These are phyloP conservation scores for Hypomecis punctinalis DNA, from an alignment of 2,888 invertebrate genomes.

Conservation along the genomic window DNA sequence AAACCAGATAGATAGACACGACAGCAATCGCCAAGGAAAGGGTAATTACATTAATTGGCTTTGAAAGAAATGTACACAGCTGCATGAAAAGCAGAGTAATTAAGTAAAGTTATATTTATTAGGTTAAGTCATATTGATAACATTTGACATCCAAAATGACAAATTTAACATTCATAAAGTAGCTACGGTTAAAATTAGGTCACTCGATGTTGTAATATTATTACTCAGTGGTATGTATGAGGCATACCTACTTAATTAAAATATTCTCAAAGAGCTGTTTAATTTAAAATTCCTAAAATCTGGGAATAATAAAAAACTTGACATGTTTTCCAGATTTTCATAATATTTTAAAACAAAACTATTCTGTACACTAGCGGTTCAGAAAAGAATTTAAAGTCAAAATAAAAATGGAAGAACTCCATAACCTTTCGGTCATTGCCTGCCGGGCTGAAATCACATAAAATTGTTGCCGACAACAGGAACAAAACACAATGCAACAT, in stretches of 20 bases:
- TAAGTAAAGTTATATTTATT: background rate
- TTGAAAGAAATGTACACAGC: too few species aligned
- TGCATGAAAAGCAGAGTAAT: too few species aligned
- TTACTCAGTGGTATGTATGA: background rate
- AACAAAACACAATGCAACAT: slow-evolving; percentile 53
- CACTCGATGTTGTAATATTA: background rate
- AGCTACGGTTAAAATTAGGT: slow-evolving; percentile 2
- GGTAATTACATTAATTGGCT: too few species aligned
- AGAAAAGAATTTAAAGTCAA: slow-evolving; percentile 41
- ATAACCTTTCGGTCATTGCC: slow-evolving; percentile 54
- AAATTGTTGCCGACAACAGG: slow-evolving; percentile 57
- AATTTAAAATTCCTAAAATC: too few species aligned
- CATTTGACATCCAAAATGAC: slow-evolving; percentile 11
- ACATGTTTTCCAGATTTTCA: background rate
- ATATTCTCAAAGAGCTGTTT: too few species aligned
- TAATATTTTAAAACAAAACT: background rate
- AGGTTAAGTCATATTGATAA: background rate
- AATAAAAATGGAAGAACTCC: slow-evolving; percentile 55
- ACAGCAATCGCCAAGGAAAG: too few species aligned
- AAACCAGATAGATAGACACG: too few species aligned
- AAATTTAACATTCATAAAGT: background rate
- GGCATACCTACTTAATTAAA: background rate
- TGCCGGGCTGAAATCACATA: slow-evolving; percentile 59
- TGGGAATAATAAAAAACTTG: too few species aligned
- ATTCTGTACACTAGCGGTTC: background rate